Percentiles rank a stretch among this genome's conserved stretches.
Evolutionary conservation across 2,797 vertebrate species (phyloP).

Genomic region (Apodemus agrarius): DNA sequence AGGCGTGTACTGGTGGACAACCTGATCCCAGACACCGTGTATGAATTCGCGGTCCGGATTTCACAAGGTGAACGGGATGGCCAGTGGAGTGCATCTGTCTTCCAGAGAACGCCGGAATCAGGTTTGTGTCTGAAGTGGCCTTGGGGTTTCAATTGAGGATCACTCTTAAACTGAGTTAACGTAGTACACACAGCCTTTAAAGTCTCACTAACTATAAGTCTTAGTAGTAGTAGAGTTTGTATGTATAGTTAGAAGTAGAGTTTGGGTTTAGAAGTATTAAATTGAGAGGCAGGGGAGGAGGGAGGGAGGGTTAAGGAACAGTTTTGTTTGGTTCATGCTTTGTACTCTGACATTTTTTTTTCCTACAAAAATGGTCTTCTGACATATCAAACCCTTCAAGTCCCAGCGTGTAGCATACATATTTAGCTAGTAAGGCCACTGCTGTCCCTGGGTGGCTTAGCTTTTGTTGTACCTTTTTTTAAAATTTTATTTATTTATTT

Average conservation of each 20-base stretch:
- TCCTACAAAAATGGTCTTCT: background rate
- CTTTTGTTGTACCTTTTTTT: background rate
- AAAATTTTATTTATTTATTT: too few species aligned
- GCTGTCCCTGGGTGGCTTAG: background rate
- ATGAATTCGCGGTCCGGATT: slow-evolving; percentile 96
- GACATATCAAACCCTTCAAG: background rate
- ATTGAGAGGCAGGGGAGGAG: too few species aligned
- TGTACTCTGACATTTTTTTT: background rate
- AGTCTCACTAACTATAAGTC: background rate
- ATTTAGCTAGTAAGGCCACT: fast-evolving
- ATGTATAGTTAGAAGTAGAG: background rate
- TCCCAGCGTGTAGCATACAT: background rate
- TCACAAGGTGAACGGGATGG: slow-evolving; percentile 92
- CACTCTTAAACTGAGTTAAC: background rate
- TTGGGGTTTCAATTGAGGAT: background rate
- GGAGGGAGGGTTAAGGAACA: background rate
- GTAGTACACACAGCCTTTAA: background rate
- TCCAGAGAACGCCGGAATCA: slow-evolving; percentile 97
- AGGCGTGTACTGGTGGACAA: slow-evolving; percentile 93
- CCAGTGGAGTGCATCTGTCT: slow-evolving; percentile 96
- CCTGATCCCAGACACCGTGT: slow-evolving; percentile 95
- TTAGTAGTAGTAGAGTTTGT: background rate
- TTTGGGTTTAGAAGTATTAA: background rate
- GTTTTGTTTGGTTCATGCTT: background rate
- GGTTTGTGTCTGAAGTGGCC: slow-evolving; percentile 87